These are phyloP conservation scores for Aeoliscus strigatus DNA, from an alignment of 2,797 vertebrate species.

Conservation along the genomic window DNA sequence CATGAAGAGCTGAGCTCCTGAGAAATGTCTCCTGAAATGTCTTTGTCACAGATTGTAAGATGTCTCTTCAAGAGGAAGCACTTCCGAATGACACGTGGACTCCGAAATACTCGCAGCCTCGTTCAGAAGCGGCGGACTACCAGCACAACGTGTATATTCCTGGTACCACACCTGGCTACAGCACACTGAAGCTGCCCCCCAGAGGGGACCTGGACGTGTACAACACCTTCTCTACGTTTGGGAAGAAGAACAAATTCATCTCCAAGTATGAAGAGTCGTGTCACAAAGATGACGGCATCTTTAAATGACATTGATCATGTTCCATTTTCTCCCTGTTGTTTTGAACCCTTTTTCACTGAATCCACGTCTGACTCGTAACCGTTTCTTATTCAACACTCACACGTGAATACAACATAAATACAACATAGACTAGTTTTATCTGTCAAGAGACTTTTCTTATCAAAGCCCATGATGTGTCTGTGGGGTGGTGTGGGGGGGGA, in stretches of 20 bases:
- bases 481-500: no score
- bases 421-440: no score
- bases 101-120: slow-evolving; percentile 72
- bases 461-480: no score
- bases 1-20: slow-evolving; percentile 35
- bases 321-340: not conserved
- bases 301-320: slow-evolving; percentile 42
- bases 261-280: slow-evolving; percentile 71
- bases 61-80: slow-evolving; percentile 64
- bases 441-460: no score
- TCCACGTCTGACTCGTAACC: slow-evolving; percentile 7
- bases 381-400: slow-evolving; percentile 9
- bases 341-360: no score
- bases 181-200: slow-evolving; percentile 73
- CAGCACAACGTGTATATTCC: slow-evolving; percentile 90
- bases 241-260: slow-evolving; percentile 84
- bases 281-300: slow-evolving; percentile 69
- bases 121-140: slow-evolving; percentile 76
- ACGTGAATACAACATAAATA: no score
- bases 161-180: slow-evolving; percentile 75
- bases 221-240: slow-evolving; percentile 89
- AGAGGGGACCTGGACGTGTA: slow-evolving; percentile 77
- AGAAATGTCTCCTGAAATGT: slow-evolving; percentile 19
- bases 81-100: slow-evolving; percentile 75
- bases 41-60: slow-evolving; percentile 73